Conservation (phyloP, 2,113 vertebrate genomes). For the Laticauda laticaudata region DNA sequence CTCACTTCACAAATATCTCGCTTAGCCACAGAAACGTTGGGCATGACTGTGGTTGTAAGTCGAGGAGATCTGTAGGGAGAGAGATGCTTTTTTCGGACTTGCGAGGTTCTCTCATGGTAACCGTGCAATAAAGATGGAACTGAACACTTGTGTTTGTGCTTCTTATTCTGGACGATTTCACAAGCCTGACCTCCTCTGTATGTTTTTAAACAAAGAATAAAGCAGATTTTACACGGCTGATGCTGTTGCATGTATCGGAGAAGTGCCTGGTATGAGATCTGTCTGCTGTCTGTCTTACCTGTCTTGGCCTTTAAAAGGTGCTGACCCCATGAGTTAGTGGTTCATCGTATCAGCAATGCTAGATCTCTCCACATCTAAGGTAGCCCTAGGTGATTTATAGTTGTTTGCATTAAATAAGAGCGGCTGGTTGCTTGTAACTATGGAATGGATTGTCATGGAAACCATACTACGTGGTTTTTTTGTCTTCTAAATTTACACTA, state of each 20-base stretch:
- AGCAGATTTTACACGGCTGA: not conserved
- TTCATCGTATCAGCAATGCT: slow-evolving; percentile 52
- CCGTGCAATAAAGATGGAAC: not conserved
- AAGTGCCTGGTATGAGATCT: slow-evolving; percentile 12
- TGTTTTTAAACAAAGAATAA: not conserved
- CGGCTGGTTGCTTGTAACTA: slow-evolving; percentile 68
- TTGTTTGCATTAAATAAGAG: slow-evolving; percentile 52
- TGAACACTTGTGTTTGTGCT: not conserved
- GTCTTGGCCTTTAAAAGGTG: not conserved
- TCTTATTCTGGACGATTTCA: not conserved
- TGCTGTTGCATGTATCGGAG: slow-evolving; percentile 26
- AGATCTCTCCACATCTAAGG: slow-evolving; percentile 63
- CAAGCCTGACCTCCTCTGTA: not conserved
- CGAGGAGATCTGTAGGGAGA: not conserved
- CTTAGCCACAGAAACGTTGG: not conserved
- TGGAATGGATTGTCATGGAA: slow-evolving; percentile 74
- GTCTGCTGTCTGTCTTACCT: not conserved
- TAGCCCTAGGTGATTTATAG: slow-evolving; percentile 67
- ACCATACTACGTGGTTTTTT: slow-evolving; percentile 58
- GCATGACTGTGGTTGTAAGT: not conserved
- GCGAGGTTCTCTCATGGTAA: no score
- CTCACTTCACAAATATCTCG: not conserved
- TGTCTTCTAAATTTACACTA: slow-evolving; percentile 68
- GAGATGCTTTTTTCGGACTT: not conserved
- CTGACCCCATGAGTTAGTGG: slow-evolving; percentile 57